Conservation (phyloP, 2,113 vertebrate species). For the Osmerus eperlanus region DNA sequence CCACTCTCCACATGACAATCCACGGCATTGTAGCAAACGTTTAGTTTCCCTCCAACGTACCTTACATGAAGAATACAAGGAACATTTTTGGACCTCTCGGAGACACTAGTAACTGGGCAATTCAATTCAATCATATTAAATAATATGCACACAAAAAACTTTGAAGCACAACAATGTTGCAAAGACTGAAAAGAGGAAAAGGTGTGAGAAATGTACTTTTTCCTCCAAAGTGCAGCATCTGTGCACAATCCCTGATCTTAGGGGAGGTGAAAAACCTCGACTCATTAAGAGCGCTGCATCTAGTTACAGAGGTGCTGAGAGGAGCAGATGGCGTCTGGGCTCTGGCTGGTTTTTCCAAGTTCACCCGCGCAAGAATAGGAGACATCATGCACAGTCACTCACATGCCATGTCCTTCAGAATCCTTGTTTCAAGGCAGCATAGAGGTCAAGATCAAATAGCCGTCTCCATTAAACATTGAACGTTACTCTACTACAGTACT, state of each 20-base stretch:
- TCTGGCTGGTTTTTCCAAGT: constrained; percentile 31
- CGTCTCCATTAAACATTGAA: no score
- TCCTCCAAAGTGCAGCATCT: background rate
- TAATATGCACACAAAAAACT: no score
- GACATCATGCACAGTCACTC: background rate
- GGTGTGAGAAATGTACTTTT: background rate
- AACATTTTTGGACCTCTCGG: no score
- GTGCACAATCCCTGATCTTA: background rate
- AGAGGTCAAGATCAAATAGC: no score
- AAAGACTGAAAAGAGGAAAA: background rate
- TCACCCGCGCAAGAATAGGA: background rate
- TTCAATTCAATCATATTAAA: no score
- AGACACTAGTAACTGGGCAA: no score
- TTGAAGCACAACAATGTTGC: background rate
- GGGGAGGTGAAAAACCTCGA: background rate
- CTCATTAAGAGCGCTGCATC: background rate
- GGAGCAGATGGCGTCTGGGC: constrained; percentile 49
- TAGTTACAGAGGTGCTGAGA: constrained; percentile 2
- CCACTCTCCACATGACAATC: constrained; percentile 89
- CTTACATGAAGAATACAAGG: constrained; percentile 51
- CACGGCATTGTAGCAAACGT: constrained; percentile 92
- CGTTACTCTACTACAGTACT: no score
- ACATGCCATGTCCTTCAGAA: no score
- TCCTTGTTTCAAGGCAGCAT: no score
- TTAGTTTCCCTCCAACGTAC: constrained; percentile 91